Evolutionary conservation across 2,888 invertebrate species (phyloP).

Genomic region (Emmelina monodactyla): DNA sequence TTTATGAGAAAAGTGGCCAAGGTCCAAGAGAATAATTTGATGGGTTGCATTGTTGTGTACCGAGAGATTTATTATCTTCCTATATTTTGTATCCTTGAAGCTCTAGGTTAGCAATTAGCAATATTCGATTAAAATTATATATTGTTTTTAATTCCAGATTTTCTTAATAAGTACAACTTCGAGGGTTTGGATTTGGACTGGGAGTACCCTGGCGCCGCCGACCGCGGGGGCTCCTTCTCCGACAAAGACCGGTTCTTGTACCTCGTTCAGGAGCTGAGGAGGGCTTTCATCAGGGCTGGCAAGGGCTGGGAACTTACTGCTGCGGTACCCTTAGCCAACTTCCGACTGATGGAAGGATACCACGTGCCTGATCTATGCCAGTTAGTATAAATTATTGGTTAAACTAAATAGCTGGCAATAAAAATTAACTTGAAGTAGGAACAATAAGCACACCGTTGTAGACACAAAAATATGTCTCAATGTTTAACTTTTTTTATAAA

Average conservation of each 20-base stretch:
- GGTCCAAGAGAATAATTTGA: too few relatives aligned
- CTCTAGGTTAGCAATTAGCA: too few relatives aligned
- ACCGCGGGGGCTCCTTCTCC: conserved; percentile 82
- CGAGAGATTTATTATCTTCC: too few relatives aligned
- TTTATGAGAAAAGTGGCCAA: too few relatives aligned
- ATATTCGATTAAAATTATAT: too few relatives aligned
- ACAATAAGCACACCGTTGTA: neutral
- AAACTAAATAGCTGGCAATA: too few relatives aligned
- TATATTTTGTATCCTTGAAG: too few relatives aligned
- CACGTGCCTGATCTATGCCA: conserved; percentile 89
- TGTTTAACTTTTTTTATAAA: too few relatives aligned
- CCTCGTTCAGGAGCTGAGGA: conserved; percentile 80
- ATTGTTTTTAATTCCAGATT: too few relatives aligned
- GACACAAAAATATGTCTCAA: too few relatives aligned
- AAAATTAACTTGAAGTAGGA: neutral
- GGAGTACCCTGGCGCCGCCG: conserved; percentile 91
- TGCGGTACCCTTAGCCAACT: conserved; percentile 88
- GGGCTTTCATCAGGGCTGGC: conserved; percentile 78
- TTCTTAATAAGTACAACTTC: conserved; percentile 79
- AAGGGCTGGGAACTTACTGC: conserved; percentile 89
- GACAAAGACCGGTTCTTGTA: conserved; percentile 86
- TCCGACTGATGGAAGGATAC: conserved; percentile 87
- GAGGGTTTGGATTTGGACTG: conserved; percentile 90
- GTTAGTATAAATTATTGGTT: conserved; percentile 68
- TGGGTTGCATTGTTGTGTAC: too few relatives aligned